Evolutionary conservation across 2,888 invertebrate genomes (phyloP), one percentile per base, ranked within the genome.

Genomic region (Acrobeloides nanus): DNA sequence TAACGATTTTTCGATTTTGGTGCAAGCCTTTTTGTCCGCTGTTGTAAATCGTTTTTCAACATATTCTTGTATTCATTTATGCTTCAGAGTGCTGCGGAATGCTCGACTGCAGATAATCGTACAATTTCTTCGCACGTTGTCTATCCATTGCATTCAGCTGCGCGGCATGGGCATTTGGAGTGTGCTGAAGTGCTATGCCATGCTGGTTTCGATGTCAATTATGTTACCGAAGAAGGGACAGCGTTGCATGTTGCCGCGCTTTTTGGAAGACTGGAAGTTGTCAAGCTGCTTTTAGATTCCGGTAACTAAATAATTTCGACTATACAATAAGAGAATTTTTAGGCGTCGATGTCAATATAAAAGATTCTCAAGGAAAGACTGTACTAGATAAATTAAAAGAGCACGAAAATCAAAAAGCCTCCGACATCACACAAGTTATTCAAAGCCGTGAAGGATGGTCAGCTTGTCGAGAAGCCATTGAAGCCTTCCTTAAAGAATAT

Each of bases 351-450:
- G 54, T 59, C 0, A 41, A 54, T 25, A 84, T 86, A 35, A 81
- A 83, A 21, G 87, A 93, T 74, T 81, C 82, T 7, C 81, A 83
- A 56, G 84, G 84, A 48, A 84, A 84, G 74, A 90, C 89, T 5
- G 89, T 89, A 1, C 80, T 86, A 65, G 87, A 89, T 69, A 80
- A 90, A 48, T 80, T 92, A 18, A 83, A 84, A 43, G 87, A 87
- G 67, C 86, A 88, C 75, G 85, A 88, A n/a, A 84, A 85, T 25
- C 85, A 87, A 66, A 86, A 86, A 2, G 86, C 87, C 6, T 84
- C 84, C 66, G 86, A 86, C 74, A 87, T 89, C 59, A 83, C 85
- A 58, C 83, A 84, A 62, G 83, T 88, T 61, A 85, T 90, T 27
- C 63, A 64, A 26, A 59, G 61, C 34, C 44, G 62, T 17, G 68